Conservation (phyloP, 2,888 invertebrate genomes). For the Volucella inanis region DNA sequence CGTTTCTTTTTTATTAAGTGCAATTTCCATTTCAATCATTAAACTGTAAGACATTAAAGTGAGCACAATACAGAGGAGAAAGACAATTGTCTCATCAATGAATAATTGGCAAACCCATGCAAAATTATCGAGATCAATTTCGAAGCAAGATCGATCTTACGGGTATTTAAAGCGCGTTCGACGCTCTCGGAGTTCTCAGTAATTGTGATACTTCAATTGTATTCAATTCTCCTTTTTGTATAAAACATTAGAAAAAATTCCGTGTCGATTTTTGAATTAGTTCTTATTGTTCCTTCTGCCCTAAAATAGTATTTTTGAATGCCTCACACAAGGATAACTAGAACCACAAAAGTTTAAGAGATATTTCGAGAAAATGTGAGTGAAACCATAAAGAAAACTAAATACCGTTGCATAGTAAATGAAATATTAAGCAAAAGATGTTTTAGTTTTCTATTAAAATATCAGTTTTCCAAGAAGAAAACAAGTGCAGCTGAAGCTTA, state of each 20-base stretch:
- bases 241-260: not conserved
- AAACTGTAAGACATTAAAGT: constrained; percentile 3
- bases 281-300: not conserved
- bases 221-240: constrained; percentile 20
- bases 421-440: not conserved
- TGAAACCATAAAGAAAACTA: not conserved
- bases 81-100: not conserved
- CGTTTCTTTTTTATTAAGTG: constrained; percentile 35
- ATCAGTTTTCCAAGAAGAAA: no score
- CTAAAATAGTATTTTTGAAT: constrained; percentile 27
- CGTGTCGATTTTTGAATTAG: not conserved
- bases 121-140: constrained; percentile 55
- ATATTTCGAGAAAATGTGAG: constrained; percentile 53
- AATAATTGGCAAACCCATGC: constrained; percentile 58
- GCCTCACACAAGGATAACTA: constrained; percentile 45
- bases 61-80: constrained; percentile 10
- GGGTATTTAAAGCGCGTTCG: constrained; percentile 47
- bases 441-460: no score
- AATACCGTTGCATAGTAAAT: not conserved
- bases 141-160: constrained; percentile 50
- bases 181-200: constrained; percentile 55
- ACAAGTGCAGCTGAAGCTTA: no score
- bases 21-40: constrained; percentile 54
- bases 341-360: constrained; percentile 18
- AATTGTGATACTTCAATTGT: constrained; percentile 36